Evolutionary conservation across 2,888 invertebrate genomes (phyloP).

Genomic region (Chymomyza caudatula): DNA sequence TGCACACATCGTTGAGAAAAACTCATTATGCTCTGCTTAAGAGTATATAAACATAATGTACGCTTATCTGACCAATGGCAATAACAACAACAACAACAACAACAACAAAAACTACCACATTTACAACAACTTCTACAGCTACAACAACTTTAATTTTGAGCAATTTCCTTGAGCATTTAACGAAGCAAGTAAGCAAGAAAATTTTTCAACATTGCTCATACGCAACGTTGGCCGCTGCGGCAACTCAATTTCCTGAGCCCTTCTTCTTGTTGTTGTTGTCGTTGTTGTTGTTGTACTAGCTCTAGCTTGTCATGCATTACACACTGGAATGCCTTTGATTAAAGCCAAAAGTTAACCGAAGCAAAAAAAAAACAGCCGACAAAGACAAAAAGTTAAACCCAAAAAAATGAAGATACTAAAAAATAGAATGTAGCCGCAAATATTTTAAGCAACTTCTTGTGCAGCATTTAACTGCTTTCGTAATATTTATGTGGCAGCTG

Average conservation of each 20-base stretch:
- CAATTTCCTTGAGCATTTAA: constrained; percentile 5
- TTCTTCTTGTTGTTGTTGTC: neutral
- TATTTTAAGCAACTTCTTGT: neutral
- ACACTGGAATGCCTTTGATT: constrained; percentile 42
- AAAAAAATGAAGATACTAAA: neutral
- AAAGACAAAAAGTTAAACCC: neutral
- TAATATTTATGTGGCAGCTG: neutral
- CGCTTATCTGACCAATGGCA: neutral
- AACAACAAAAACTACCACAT: neutral
- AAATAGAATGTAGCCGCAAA: neutral
- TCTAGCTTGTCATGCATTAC: constrained; percentile 2
- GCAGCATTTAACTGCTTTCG: neutral
- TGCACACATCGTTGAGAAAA: too few species aligned
- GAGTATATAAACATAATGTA: neutral
- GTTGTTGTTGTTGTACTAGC: neutral
- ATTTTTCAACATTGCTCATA: constrained; percentile 1
- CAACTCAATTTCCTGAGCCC: neutral
- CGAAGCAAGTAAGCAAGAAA: neutral
- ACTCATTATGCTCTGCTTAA: neutral
- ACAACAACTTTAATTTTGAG: neutral
- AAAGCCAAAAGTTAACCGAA: constrained; percentile 15
- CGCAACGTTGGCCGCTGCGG: neutral
- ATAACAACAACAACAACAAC: neutral
- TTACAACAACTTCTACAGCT: neutral
- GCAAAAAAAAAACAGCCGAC: constrained; percentile 1